Base-by-base conservation (phyloP, 2,888 invertebrate genomes). In the Drosophila anomelani region DNA sequence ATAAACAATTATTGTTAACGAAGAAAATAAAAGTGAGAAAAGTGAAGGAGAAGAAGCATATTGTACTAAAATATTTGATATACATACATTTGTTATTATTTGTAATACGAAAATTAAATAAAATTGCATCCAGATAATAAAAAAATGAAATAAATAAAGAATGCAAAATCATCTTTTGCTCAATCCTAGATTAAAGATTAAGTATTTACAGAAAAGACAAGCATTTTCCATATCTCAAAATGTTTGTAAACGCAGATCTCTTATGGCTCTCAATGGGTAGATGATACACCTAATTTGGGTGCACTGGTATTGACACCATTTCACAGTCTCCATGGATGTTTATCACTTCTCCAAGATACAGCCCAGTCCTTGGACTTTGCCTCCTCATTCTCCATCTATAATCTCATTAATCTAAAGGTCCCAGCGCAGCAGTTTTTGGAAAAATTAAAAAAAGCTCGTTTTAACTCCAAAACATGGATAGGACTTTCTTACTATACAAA, bases 71-170 rank as follows among this genome's bases (percentile, higher is more conserved):
- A 85, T 83, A 84, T 84, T 84, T 84, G 86, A 84, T 84, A 84
- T 84, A 84, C 84, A 84, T 79, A 84, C 86, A 84, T 84, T 84
- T 84, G 84, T 84, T 84, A 84, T 84, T 84, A 84, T 84, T 84
- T 84, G 84, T 84, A 84, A 84, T 84, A 84, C 86, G 79, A 84
- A 85, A 84, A 84, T 78, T 84, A 83, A 84, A 84, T 86, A 84
- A 84, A 84, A 83, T 86, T 84, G 84, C 86, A 84, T 84, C 86
- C 86, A 84, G 86, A 84, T 86, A 84, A 84, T 83, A 83, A 86
- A 82, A 23, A 76, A 79, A 83, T 77, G 79, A 76, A 73, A 58
- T 79, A 69, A 84, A 75, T 62, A 62, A 73, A 73, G 62, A 72
- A 58, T 57, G 56, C 51, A 58, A 70, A 70, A 56, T 51, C 36